Conservation (phyloP, 2,888 invertebrate species). For the Anthophora plumipes region DNA sequence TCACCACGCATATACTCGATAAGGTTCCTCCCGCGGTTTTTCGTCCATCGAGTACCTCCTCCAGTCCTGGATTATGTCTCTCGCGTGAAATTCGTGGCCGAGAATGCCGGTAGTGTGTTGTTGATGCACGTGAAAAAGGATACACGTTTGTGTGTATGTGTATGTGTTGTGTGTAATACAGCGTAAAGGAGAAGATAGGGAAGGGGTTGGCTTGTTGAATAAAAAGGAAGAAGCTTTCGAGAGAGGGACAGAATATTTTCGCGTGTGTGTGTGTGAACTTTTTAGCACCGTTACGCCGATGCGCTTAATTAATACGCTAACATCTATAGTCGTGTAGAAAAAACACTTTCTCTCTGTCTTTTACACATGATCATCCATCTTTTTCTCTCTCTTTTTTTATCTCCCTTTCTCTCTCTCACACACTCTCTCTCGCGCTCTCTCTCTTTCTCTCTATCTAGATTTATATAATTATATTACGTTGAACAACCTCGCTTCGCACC, state of each 20-base stretch:
- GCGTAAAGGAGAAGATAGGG: not conserved
- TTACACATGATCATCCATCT: conserved; percentile 29
- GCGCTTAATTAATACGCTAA: conserved; percentile 65
- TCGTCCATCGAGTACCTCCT: conserved; percentile 46
- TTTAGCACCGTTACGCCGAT: conserved; percentile 65
- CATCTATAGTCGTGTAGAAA: conserved; percentile 72
- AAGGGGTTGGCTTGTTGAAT: not conserved
- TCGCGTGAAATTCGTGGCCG: conserved; percentile 63
- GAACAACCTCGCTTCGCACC: conserved; percentile 61
- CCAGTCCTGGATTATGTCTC: conserved; percentile 41
- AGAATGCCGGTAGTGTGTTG: conserved; percentile 42
- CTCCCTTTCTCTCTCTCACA: conserved; percentile 27
- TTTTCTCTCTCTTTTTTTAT: conserved; percentile 28
- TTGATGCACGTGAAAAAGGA: conserved; percentile 17
- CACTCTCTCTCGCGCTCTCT: conserved; percentile 22
- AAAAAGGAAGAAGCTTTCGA: conserved; percentile 54
- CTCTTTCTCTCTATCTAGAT: conserved; percentile 40
- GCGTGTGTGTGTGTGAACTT: conserved; percentile 34
- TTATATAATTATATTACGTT: conserved; percentile 56
- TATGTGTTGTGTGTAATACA: not conserved
- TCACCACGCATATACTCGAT: conserved; percentile 64
- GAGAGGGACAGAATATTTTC: conserved; percentile 55
- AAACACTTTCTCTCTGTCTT: conserved; percentile 67
- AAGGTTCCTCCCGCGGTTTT: conserved; percentile 25
- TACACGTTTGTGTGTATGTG: not conserved